Conservation (phyloP, 2,888 invertebrate genomes). For the Trimorus sp. region DNA sequence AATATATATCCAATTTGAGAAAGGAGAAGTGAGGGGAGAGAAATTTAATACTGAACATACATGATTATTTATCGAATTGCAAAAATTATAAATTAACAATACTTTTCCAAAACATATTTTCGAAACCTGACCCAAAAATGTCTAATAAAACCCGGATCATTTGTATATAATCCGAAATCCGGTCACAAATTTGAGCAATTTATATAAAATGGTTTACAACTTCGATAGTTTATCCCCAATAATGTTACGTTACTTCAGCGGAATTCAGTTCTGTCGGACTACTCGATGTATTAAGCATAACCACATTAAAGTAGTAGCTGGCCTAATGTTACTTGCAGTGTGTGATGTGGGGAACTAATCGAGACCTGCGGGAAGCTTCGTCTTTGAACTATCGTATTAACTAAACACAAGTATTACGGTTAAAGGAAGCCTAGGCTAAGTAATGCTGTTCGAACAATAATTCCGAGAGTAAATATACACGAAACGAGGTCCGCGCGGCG, state of each 20-base stretch:
- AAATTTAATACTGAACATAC: no score
- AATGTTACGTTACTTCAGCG: not conserved
- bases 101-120: no score
- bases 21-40: no score
- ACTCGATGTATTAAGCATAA: slow-evolving; percentile 64
- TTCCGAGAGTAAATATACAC: slow-evolving; percentile 78
- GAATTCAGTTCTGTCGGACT: slow-evolving; percentile 40
- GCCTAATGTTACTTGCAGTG: slow-evolving; percentile 78
- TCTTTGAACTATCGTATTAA: slow-evolving; percentile 66
- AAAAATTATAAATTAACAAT: no score
- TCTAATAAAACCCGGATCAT: no score
- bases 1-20: no score
- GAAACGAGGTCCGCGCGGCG: slow-evolving; percentile 56
- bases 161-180: not conserved
- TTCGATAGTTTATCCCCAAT: slow-evolving; percentile 1
- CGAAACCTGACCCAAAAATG: no score
- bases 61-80: no score
- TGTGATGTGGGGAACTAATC: slow-evolving; percentile 61
- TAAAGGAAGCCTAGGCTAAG: slow-evolving; percentile 76
- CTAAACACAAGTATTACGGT: slow-evolving; percentile 68
- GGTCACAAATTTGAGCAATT: not conserved
- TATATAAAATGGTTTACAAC: not conserved
- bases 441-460: slow-evolving; percentile 82
- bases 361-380: slow-evolving; percentile 58
- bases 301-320: slow-evolving; percentile 80